phyloP scores from a whole-genome alignment of 2,888 invertebrate species.

The Eugnorisma glareosa region DNA sequence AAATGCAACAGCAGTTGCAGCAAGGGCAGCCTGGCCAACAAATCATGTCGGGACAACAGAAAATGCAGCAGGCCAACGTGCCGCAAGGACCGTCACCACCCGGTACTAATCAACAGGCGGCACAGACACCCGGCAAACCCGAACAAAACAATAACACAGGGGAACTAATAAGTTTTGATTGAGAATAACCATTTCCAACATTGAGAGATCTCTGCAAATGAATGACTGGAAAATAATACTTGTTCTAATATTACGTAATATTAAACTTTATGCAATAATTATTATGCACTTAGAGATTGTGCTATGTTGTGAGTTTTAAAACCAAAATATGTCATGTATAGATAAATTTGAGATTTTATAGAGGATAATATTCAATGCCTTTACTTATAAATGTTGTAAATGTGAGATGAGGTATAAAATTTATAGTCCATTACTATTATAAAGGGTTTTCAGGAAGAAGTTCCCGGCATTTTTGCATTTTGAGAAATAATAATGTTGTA shows the following conservation, averaged over 20 bases:
- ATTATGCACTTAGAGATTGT: slow-evolving; percentile 67
- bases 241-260: slow-evolving; percentile 67
- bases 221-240: slow-evolving; percentile 73
- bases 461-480: slow-evolving; percentile 22
- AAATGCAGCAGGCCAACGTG: slow-evolving; percentile 72
- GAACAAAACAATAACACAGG: slow-evolving; percentile 91
- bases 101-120: slow-evolving; percentile 69
- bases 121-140: slow-evolving; percentile 81
- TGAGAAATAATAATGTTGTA: slow-evolving; percentile 31
- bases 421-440: slow-evolving; percentile 46
- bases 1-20: slow-evolving; percentile 61
- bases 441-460: slow-evolving; percentile 10
- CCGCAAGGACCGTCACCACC: slow-evolving; percentile 71
- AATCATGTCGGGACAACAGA: slow-evolving; percentile 70
- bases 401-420: slow-evolving; percentile 48
- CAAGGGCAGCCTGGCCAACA: slow-evolving; percentile 69
- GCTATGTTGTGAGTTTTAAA: slow-evolving; percentile 67
- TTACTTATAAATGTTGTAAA: slow-evolving; percentile 67
- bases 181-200: slow-evolving; percentile 71
- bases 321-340: slow-evolving; percentile 71
- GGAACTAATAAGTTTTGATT: slow-evolving; percentile 96
- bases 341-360: slow-evolving; percentile 66
- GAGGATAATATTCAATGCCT: slow-evolving; percentile 58
- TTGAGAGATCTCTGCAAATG: slow-evolving; percentile 74
- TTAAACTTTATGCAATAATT: slow-evolving; percentile 69